Conservation (phyloP, 2,797 vertebrate genomes). For the Miichthys miiuy region DNA sequence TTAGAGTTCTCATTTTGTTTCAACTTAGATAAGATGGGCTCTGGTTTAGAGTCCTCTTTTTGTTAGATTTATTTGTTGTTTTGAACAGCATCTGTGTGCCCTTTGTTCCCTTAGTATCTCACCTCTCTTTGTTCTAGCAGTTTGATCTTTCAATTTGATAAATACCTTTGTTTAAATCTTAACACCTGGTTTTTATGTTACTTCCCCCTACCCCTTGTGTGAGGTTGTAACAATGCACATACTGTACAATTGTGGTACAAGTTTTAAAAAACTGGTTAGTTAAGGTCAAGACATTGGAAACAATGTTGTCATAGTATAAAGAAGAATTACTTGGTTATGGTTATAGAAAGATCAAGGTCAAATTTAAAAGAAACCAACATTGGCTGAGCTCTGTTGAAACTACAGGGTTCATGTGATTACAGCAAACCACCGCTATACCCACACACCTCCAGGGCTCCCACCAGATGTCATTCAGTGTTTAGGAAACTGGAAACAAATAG, state of each 20-base stretch:
- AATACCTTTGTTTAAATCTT: no score
- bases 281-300: background rate
- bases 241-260: background rate
- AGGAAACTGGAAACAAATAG: background rate
- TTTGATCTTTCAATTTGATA: no score
- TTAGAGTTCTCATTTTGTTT: no score
- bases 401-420: background rate
- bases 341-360: background rate
- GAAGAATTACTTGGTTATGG: background rate
- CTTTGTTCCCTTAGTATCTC: no score
- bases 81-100: no score
- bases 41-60: no score
- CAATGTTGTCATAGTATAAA: background rate
- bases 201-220: no score
- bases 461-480: background rate
- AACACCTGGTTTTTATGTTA: no score
- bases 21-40: no score
- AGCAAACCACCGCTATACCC: background rate
- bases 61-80: no score
- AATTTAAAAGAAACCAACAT: background rate
- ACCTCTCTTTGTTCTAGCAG: no score
- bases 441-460: conserved; percentile 2
- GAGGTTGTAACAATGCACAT: no score
- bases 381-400: background rate
- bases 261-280: background rate